Evolutionary conservation across 2,113 vertebrate genomes (phyloP), one percentile per base, ranked within the genome.

Genomic region (Galemys pyrenaicus): DNA sequence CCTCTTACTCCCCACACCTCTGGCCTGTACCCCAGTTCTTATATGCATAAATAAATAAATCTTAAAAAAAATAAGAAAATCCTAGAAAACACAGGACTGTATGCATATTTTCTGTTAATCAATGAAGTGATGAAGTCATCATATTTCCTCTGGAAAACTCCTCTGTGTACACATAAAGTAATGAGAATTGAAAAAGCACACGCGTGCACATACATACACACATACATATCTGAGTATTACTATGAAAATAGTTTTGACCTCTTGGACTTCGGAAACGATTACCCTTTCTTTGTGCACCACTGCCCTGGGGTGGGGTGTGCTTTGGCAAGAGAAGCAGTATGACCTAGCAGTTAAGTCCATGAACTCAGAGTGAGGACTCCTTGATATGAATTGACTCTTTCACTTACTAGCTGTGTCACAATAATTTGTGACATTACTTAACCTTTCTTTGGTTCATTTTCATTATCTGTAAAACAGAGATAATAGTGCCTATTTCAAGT

Each of bases 381-480:
- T 67, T 85, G 58, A 30, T 58, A 30, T 77, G 62, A 87, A 70
- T 49, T 1, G 9, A 20, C 12, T 71, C 62, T 91, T 93, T 91
- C 60, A 39, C 62, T 49, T n/a, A 64, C 60, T 37, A 26, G 37
- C 75, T 64, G 44, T 26, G 26, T 91, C 68, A 82, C 37, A 28
- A 28, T 49, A n/a, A 16, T 30, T n/a, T 87, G 58, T 26, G 9
- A 84, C 79, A 73, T 80, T 60, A 37, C 30, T 71, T 39, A 75
- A 82, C 32, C 62, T 87, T 77, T 62, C 56, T 39, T 62, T 64
- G 28, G 30, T 87, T 95, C 64, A 56, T 87, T 94, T 82, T 58
- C 28, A 35, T 82, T 82, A 56, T 83, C 44, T 91, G 37, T 91
- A 64, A 54, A 82, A 56, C 44, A 49, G 37, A 54, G 70, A 39